Evolutionary conservation across 2,888 invertebrate genomes (phyloP).

Genomic region (Calliphora vomitoria): DNA sequence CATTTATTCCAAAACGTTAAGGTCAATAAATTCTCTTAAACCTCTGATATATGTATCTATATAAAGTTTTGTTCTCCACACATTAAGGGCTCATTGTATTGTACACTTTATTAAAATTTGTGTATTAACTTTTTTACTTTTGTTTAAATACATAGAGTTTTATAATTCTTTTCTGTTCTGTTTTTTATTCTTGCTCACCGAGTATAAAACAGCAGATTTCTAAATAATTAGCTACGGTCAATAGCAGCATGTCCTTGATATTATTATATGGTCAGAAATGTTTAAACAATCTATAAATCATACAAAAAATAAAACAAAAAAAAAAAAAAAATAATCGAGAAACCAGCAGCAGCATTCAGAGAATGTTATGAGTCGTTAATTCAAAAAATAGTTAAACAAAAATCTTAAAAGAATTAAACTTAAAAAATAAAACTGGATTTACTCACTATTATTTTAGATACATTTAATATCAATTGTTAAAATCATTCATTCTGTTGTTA

Average conservation of each 20-base stretch:
- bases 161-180: slow-evolving; percentile 2
- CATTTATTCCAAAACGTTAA: neutral
- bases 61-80: neutral
- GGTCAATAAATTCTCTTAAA: neutral
- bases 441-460: slow-evolving; percentile 36
- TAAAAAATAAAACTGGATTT: slow-evolving; percentile 54
- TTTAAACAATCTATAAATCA: slow-evolving; percentile 65
- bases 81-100: neutral
- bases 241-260: slow-evolving; percentile 73
- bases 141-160: neutral
- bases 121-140: neutral
- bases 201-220: slow-evolving; percentile 66
- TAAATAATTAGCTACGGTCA: slow-evolving; percentile 73
- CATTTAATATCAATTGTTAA: slow-evolving; percentile 38
- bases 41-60: neutral
- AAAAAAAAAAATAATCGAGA: slow-evolving; percentile 5
- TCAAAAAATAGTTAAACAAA: slow-evolving; percentile 27
- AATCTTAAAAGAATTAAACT: slow-evolving; percentile 55
- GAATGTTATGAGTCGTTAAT: slow-evolving; percentile 16
- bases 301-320: slow-evolving; percentile 29
- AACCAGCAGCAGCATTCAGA: slow-evolving; percentile 56
- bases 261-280: slow-evolving; percentile 48
- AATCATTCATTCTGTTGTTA: slow-evolving; percentile 30
- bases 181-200: slow-evolving; percentile 14
- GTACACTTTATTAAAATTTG: neutral